A percentile compares a stretch with the other conserved stretches of the same genome.
Evolutionary conservation across 1,140 invertebrate genomes (phyloP).

Genomic region (Drosophila orena): DNA sequence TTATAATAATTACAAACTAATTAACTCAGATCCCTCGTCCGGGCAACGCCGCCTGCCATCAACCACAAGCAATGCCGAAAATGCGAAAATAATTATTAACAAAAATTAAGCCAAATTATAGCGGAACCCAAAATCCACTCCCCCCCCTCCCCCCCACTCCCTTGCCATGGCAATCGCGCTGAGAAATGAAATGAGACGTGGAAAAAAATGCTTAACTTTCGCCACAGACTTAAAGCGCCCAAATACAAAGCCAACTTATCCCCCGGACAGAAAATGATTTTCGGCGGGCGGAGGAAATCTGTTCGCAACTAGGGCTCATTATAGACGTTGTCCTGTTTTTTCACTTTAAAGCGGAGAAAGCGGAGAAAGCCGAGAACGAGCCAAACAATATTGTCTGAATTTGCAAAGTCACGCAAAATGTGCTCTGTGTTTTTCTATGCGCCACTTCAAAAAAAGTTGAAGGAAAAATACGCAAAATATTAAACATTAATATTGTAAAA

Average conservation of each 20-base stretch:
- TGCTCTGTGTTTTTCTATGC: background rate
- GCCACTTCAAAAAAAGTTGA: background rate
- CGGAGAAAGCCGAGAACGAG: constrained; percentile 43
- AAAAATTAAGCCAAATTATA: constrained; percentile 82
- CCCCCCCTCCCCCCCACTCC: too few species aligned
- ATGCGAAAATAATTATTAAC: constrained; percentile 83
- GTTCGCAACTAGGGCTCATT: constrained; percentile 76
- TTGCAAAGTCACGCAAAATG: constrained; percentile 61
- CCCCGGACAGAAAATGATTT: constrained; percentile 51
- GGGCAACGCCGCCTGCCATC: constrained; percentile 58
- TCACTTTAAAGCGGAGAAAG: constrained; percentile 57
- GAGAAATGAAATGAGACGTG: constrained; percentile 37
- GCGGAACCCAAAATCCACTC: constrained; percentile 23
- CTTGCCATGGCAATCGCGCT: constrained; percentile 58
- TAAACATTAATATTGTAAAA: background rate
- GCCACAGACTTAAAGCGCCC: constrained; percentile 58
- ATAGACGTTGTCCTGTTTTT: constrained; percentile 50
- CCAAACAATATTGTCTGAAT: constrained; percentile 30
- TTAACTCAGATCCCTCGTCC: constrained; percentile 75
- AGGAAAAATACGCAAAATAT: background rate
- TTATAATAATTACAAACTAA: constrained; percentile 84
- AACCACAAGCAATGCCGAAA: constrained; percentile 75
- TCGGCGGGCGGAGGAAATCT: constrained; percentile 50
- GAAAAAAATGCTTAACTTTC: constrained; percentile 62
- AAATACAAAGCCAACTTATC: constrained; percentile 28